phyloP scores from a whole-genome alignment of 2,797 vertebrate genomes.

The Octomys mimax region DNA sequence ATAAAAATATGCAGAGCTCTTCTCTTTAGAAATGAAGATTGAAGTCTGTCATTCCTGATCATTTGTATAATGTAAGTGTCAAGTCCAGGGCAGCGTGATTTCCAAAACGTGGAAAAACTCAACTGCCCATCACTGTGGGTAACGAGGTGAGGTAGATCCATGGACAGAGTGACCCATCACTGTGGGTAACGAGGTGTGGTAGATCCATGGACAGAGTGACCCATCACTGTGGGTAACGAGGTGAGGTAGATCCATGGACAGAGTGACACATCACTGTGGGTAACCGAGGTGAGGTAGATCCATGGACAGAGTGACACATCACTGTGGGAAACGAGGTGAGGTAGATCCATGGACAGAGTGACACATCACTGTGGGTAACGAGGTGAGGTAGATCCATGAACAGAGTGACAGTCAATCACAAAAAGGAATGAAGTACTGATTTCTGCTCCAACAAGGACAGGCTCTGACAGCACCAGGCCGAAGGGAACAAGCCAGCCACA shows the following conservation, averaged over 20 bases:
- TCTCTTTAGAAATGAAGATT: conserved; percentile 8
- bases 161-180: background rate
- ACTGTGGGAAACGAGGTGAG: background rate
- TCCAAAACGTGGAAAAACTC: conserved; percentile 16
- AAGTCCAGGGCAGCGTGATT: background rate
- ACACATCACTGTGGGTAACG: background rate
- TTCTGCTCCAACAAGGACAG: background rate
- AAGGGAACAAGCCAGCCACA: background rate
- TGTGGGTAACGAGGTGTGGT: too few species aligned
- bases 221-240: too few species aligned
- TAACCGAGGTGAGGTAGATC: too few species aligned
- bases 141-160: background rate
- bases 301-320: too few species aligned
- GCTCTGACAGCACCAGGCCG: background rate
- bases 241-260: background rate
- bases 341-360: too few species aligned
- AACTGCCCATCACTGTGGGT: background rate
- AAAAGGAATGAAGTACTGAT: background rate
- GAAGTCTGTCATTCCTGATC: background rate
- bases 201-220: background rate
- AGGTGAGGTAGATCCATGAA: background rate
- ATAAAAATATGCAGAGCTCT: conserved; percentile 41
- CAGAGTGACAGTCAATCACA: background rate
- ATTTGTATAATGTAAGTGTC: background rate
- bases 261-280: background rate